Percentiles rank a stretch among this genome's conserved stretches.
phyloP scores from a whole-genome alignment of 2,113 vertebrate genomes.

The Procavia capensis region DNA sequence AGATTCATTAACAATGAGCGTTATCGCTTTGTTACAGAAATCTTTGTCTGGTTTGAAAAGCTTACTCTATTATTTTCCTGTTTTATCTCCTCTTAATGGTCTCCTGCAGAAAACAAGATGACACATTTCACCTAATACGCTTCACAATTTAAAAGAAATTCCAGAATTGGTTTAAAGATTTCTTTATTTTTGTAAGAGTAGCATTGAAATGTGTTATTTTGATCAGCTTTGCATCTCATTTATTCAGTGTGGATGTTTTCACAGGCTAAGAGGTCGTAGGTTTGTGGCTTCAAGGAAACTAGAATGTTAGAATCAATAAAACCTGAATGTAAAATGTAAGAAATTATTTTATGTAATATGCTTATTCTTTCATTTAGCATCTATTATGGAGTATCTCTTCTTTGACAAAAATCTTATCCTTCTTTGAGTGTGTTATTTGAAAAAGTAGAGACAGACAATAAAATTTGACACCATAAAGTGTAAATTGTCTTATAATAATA shows the following conservation, averaged over 20 bases:
- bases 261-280: background rate
- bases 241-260: slow-evolving; percentile 42
- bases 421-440: background rate
- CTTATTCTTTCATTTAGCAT: background rate
- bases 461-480: background rate
- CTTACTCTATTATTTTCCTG: background rate
- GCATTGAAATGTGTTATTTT: slow-evolving; percentile 66
- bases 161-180: background rate
- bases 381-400: background rate
- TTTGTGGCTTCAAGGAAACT: slow-evolving; percentile 19
- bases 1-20: background rate
- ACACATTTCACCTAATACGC: background rate
- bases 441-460: background rate
- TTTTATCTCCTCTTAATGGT: background rate
- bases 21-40: background rate
- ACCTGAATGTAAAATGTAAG: slow-evolving; percentile 6
- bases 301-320: slow-evolving; percentile 41
- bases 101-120: background rate
- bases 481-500: background rate
- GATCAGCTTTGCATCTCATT: slow-evolving; percentile 43
- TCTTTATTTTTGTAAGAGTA: slow-evolving; percentile 6
- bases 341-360: background rate
- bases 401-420: background rate
- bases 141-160: slow-evolving; percentile 14
- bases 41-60: slow-evolving; percentile 28